These are phyloP conservation scores for Phaethon lepturus DNA, from an alignment of 2,113 vertebrate species.

Conservation along the genomic window DNA sequence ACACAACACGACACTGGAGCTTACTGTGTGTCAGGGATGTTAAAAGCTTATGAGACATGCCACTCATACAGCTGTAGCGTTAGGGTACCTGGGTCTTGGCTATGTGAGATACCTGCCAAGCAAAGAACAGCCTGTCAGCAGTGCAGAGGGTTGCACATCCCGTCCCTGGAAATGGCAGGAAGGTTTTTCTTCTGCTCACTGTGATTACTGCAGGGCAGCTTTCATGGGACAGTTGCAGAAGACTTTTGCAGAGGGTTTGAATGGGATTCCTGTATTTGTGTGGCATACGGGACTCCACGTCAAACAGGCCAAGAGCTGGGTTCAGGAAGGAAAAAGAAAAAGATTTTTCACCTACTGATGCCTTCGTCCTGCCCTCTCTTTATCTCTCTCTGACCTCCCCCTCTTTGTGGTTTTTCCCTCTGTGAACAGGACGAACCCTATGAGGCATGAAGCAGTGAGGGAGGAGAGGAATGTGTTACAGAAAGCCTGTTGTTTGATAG, in stretches of 20 bases:
- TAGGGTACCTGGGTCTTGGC: background rate
- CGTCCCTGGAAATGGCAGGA: background rate
- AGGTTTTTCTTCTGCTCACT: background rate
- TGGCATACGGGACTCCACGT: background rate
- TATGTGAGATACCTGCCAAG: background rate
- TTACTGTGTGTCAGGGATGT: background rate
- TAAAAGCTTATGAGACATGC: background rate
- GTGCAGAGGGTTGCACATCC: background rate
- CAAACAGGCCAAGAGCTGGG: background rate
- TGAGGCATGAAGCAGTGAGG: background rate
- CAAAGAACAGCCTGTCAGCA: background rate
- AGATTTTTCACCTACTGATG: background rate
- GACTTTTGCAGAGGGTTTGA: background rate
- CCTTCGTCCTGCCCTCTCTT: background rate
- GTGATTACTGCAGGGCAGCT: background rate
- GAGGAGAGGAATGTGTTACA: conserved; percentile 42
- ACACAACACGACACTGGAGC: background rate
- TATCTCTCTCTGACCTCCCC: background rate
- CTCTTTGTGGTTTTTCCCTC: background rate
- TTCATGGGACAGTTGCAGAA: background rate
- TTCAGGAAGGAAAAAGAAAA: background rate
- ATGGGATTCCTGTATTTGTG: background rate
- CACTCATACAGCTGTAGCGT: background rate
- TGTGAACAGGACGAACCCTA: background rate
- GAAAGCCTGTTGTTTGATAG: conserved; percentile 52